Evolutionary conservation across 2,797 vertebrate species (phyloP).

Genomic region (Chiroxiphia lanceolata): DNA sequence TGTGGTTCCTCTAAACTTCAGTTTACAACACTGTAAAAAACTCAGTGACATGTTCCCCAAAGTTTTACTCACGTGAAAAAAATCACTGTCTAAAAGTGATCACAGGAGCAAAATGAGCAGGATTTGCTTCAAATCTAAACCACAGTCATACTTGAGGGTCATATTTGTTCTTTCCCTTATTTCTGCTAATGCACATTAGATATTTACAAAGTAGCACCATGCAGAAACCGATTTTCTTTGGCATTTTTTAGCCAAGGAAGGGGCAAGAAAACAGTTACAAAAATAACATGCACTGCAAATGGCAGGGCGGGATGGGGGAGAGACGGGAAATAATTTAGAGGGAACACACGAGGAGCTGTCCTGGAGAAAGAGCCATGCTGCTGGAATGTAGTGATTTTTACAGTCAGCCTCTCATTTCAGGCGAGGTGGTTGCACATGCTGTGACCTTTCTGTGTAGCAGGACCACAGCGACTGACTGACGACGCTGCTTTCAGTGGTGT

Average conservation of each 20-base stretch:
- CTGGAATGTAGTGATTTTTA: not conserved
- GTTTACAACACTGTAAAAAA: not conserved
- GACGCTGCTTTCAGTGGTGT: fast-evolving
- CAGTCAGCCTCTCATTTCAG: not conserved
- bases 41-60: not conserved
- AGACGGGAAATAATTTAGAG: not conserved
- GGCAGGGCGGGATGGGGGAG: not conserved
- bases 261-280: not conserved
- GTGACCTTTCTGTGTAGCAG: not conserved
- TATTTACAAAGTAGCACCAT: not conserved
- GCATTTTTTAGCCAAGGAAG: not conserved
- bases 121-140: not conserved
- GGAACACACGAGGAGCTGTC: not conserved
- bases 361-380: not conserved
- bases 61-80: not conserved
- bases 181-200: not conserved
- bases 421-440: not conserved
- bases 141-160: not conserved
- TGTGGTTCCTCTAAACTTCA: not conserved
- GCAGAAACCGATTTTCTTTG: not conserved
- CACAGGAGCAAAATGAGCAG: not conserved
- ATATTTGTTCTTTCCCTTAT: not conserved
- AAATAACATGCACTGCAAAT: not conserved
- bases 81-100: not conserved
- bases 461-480: not conserved